Percentiles rank a stretch among this genome's conserved stretches.
Conservation (phyloP, 2,113 vertebrate genomes). For the Myxocyprinus asiaticus region DNA sequence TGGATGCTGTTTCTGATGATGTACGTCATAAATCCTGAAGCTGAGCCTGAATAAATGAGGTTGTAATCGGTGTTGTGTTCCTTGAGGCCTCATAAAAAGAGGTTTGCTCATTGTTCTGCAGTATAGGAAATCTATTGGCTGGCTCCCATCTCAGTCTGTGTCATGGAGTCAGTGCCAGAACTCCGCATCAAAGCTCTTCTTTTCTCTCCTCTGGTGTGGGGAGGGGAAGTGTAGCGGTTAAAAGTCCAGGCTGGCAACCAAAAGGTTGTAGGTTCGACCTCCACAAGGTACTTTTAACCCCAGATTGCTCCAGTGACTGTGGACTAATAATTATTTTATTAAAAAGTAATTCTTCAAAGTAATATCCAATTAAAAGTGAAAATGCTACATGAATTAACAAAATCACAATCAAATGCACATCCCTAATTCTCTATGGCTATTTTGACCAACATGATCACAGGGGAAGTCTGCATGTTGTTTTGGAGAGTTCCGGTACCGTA, state of each 20-base stretch:
- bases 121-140: slow-evolving; percentile 40
- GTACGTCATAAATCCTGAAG: slow-evolving; percentile 4
- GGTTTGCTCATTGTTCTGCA: slow-evolving; percentile 14
- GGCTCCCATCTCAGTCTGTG: slow-evolving; percentile 26
- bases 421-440: too few relatives aligned
- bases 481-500: too few relatives aligned
- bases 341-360: too few relatives aligned
- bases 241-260: neutral
- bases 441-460: too few relatives aligned
- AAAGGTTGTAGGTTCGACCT: neutral
- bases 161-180: slow-evolving; percentile 39
- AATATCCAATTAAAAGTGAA: too few relatives aligned
- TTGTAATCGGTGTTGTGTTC: slow-evolving; percentile 10
- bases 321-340: too few relatives aligned
- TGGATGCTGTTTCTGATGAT: neutral
- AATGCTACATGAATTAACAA: too few relatives aligned
- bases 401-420: too few relatives aligned
- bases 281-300: too few relatives aligned
- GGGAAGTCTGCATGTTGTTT: too few relatives aligned
- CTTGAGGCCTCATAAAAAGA: neutral
- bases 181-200: slow-evolving; percentile 17
- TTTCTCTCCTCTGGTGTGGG: neutral
- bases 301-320: neutral
- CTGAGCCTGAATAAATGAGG: neutral
- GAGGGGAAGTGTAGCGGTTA: neutral